Evolutionary conservation across 1,140 invertebrate genomes (phyloP), one percentile per base, ranked within the genome.

Genomic region (Triops cancriformis): DNA sequence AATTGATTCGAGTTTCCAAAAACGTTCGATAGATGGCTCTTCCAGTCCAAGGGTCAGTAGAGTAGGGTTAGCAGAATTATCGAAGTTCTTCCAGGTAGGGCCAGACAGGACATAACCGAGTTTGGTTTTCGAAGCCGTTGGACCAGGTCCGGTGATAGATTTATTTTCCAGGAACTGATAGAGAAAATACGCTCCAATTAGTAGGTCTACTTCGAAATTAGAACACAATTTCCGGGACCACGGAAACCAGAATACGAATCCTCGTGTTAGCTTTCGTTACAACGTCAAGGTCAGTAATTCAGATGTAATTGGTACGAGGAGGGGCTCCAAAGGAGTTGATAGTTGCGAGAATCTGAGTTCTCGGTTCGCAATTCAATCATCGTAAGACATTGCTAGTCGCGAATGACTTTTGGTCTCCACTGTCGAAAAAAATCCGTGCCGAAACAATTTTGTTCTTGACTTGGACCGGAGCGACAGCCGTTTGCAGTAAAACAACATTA

Each of bases 401-500:
- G 31, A 75, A 75, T 3, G 74, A 43, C 10, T 28, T 28, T 27
- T 77, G 76, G n/a, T 45, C 76, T 31, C 76, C 76, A 23, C 73
- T 72, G 64, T 77, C 76, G 26, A 77, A 77, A 23, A 77, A 37
- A 31, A 31, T 7, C 10, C 73, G 31, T 18, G 72, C 76, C 1
- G 37, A 28, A 31, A 73, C 76, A 18, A 28, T 42, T 28, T 26
- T 41, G 23, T 73, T 77, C 18, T n/a, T 18, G 23, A 72, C 26
- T 31, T 42, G 76, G 3, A 73, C 28, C 72, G 72, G 72, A 4
- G 64, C 27, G 10, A 73, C 23, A 12, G 76, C 76, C 27, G 76
- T 73, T 73, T 73, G n/a, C 23, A 77, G 28, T 28, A 77, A 73
- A 18, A 77, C 72, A 28, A 27, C 43, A 2, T 45, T 7, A 7